Conservation (phyloP, 2,797 vertebrate species). For the Scyliorhinus canicula region DNA sequence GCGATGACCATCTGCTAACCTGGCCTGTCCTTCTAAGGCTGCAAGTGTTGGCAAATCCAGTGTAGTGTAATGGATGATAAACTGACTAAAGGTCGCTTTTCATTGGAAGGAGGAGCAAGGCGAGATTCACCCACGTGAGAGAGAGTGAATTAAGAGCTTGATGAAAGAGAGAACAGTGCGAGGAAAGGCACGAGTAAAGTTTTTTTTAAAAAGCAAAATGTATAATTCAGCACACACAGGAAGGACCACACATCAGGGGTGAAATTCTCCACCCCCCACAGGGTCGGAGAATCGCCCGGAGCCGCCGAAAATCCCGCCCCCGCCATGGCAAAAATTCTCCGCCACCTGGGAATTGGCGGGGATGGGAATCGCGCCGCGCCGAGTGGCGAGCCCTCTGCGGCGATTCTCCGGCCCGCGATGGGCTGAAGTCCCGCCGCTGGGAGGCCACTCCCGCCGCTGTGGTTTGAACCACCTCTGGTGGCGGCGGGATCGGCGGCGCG, state of each 20-base stretch:
- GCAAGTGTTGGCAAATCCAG: not conserved
- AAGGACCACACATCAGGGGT: not conserved
- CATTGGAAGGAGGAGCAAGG: not conserved
- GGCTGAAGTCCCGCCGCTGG: no score
- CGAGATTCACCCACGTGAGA: not conserved
- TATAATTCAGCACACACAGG: not conserved
- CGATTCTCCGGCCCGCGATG: no score
- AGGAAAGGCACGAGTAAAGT: not conserved
- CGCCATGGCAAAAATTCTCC: no score
- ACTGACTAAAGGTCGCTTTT: not conserved
- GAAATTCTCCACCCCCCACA: no score
- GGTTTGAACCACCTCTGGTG: no score
- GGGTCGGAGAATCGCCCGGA: no score
- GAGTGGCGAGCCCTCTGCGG: no score
- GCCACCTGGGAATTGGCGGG: no score
- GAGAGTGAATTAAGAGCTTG: not conserved
- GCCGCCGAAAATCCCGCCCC: no score
- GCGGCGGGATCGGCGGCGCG: no score
- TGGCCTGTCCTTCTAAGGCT: not conserved
- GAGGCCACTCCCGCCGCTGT: no score
- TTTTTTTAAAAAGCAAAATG: not conserved
- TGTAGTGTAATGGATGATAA: not conserved
- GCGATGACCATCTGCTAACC: not conserved
- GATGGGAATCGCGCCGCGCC: no score
- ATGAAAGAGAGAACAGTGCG: not conserved